Evolutionary conservation across 2,113 vertebrate genomes (phyloP), one percentile per base, ranked within the genome.

Genomic region (Oncorhynchus tshawytscha): DNA sequence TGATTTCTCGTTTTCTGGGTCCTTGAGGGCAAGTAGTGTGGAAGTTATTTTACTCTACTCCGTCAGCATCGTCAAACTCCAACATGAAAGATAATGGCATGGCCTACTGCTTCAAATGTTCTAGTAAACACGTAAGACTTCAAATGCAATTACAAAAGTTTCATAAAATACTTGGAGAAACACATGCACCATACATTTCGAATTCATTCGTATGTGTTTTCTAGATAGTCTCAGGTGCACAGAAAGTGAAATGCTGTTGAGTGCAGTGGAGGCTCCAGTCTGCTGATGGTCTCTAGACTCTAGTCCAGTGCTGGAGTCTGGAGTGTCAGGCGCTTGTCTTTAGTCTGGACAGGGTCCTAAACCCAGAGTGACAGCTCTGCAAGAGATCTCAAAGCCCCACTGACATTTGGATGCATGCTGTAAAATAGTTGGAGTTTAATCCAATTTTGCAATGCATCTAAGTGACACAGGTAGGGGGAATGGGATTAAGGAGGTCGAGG

Each of bases 351-450:
- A 91, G 91, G 39, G 90, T 60, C 93, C 92, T 94, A 95, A 95
- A 95, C 95, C 89, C 91, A 91, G 92, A 94, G 88, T 93, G 95
- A 95, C 95, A 95, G 93, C 92, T 87, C 91, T 91, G 92, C 92
- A 88, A 87, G 84, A 91, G 89, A 93, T 90, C 90, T 93, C 93
- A 92, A 90, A 92, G 92, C 92, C 89, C 66, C 93, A 92, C 92
- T 95, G 94, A 95, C 94, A 93, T 88, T 86, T 86, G 93, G 92
- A 89, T 92, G 90, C 90, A 91, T 87, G 91, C 91, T 94, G 93
- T 94, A 94, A 94, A 94, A 93, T 93, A 88, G 90, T 92, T 93
- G 90, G 91, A 90, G 90, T 93, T 95, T 91, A 93, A 93, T 94
- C 92, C 93, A 92, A 94, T 94, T 95, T 93, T 90, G 90, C 88